Evolutionary conservation across 2,797 vertebrate species (phyloP).

Genomic region (Sebastes minor): DNA sequence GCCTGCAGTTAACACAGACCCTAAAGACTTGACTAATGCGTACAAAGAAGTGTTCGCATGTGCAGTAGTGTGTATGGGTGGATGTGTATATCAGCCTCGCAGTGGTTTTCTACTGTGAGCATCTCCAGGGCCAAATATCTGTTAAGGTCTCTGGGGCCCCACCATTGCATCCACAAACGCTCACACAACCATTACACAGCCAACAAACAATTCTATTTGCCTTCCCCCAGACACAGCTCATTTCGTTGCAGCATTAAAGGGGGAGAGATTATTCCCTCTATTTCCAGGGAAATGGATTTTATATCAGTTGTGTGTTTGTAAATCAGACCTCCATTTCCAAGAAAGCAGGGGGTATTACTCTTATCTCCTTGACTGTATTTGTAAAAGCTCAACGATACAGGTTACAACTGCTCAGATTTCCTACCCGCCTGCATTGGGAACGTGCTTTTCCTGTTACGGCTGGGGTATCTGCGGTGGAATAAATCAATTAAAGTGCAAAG

Average conservation of each 20-base stretch:
- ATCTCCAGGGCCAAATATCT: conserved; percentile 41
- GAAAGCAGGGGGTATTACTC: conserved; percentile 73
- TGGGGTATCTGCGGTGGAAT: conserved; percentile 50
- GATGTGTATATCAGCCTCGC: background rate
- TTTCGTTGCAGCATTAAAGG: conserved; percentile 55
- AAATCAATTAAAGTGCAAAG: conserved; percentile 73
- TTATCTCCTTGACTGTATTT: conserved; percentile 77
- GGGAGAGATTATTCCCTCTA: conserved; percentile 67
- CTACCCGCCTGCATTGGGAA: conserved; percentile 57
- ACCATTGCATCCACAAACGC: background rate
- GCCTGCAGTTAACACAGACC: conserved; percentile 24
- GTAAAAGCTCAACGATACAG: conserved; percentile 71
- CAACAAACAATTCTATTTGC: conserved; percentile 61
- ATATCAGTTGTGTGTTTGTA: conserved; percentile 78
- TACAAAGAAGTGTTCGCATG: background rate
- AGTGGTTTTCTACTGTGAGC: conserved; percentile 2
- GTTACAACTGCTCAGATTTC: conserved; percentile 72
- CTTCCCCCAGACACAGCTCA: conserved; percentile 50
- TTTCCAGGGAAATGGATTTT: conserved; percentile 77
- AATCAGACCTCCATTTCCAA: conserved; percentile 77
- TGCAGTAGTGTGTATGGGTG: background rate
- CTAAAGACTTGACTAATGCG: conserved; percentile 21
- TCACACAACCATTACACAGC: conserved; percentile 28
- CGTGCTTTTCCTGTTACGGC: conserved; percentile 60
- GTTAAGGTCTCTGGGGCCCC: conserved; percentile 14